Percentiles rank a stretch among this genome's conserved stretches.
Evolutionary conservation across 2,113 vertebrate genomes (phyloP).

Genomic region (Lampris megalopsis): DNA sequence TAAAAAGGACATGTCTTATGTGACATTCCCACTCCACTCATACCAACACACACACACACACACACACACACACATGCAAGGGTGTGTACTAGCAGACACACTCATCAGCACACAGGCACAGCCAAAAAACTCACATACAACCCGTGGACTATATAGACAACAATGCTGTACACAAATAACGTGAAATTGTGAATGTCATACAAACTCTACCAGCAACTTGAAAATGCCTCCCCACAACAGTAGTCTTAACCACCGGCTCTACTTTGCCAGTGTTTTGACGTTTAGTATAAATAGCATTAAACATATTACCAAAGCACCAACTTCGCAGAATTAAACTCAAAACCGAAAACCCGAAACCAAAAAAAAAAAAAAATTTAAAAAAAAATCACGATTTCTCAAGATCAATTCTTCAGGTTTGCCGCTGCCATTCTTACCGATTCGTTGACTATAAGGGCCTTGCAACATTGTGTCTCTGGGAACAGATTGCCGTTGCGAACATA

Average conservation of each 20-base stretch:
- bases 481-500: slow-evolving; percentile 20
- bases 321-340: not conserved
- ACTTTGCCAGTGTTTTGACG: slow-evolving; percentile 27
- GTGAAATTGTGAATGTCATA: slow-evolving; percentile 57
- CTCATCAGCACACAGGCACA: slow-evolving; percentile 20
- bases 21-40: slow-evolving; percentile 79
- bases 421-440: slow-evolving; percentile 59
- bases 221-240: slow-evolving; percentile 57
- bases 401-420: slow-evolving; percentile 17
- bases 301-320: slow-evolving; percentile 13
- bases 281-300: not conserved
- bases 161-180: slow-evolving; percentile 71
- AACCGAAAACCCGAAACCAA: not conserved
- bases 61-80: slow-evolving; percentile 66
- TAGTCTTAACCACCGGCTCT: slow-evolving; percentile 25
- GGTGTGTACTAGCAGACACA: slow-evolving; percentile 50
- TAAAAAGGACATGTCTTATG: slow-evolving; percentile 86
- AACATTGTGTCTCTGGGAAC: slow-evolving; percentile 16
- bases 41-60: slow-evolving; percentile 68
- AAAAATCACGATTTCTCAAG: not conserved
- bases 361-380: not conserved
- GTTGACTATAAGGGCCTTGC: slow-evolving; percentile 17
- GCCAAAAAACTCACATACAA: slow-evolving; percentile 33
- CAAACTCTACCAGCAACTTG: slow-evolving; percentile 51
- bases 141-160: slow-evolving; percentile 68